phyloP scores from a whole-genome alignment of 2,797 vertebrate species.

The Simalia tracyae region DNA sequence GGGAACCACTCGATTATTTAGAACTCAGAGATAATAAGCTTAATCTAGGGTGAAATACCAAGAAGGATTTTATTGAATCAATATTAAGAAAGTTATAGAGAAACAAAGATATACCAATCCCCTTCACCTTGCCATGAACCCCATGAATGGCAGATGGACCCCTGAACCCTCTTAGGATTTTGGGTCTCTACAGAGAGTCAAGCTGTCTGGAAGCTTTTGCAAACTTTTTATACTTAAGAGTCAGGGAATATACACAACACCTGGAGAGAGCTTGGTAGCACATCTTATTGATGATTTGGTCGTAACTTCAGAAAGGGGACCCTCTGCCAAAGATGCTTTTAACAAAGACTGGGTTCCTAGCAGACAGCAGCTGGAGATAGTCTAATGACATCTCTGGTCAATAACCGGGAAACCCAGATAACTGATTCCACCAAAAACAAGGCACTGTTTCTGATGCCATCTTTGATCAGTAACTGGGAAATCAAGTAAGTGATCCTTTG shows the following conservation, averaged over 20 bases:
- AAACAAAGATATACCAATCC: neutral
- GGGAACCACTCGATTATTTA: neutral
- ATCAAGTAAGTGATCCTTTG: neutral
- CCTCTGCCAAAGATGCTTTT: neutral
- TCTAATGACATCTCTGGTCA: neutral
- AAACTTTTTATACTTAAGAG: neutral
- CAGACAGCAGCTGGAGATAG: neutral
- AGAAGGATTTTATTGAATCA: neutral
- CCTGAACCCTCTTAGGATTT: neutral
- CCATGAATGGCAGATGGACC: neutral
- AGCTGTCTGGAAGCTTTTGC: neutral
- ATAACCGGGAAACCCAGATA: neutral
- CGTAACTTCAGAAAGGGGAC: neutral
- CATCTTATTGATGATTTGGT: neutral
- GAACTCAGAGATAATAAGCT: neutral
- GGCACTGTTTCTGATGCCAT: neutral
- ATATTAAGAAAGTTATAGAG: neutral
- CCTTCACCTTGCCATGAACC: neutral
- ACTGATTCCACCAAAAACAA: neutral
- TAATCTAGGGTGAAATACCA: neutral
- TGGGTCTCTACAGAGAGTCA: neutral
- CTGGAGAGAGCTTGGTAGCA: neutral
- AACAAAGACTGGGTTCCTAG: neutral
- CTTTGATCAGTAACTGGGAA: neutral
- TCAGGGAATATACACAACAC: neutral